phyloP scores from a whole-genome alignment of 30 jellyfish, hydroid and myxozoan species.

The Rhopilema esculentum region DNA sequence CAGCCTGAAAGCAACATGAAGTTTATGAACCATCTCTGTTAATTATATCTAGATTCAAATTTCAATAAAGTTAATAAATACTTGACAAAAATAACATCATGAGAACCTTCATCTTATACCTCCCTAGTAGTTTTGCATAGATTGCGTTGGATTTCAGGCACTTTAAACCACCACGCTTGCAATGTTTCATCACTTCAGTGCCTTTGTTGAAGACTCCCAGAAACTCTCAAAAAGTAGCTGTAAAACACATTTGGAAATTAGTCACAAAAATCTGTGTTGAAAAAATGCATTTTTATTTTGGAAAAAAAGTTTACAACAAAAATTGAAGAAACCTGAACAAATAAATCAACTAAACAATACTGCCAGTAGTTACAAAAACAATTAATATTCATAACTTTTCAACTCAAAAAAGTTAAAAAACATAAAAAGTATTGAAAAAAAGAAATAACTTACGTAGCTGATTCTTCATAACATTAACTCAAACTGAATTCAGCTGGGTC shows the following conservation, averaged over 20 bases:
- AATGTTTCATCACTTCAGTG: constrained; percentile 92
- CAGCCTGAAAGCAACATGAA: constrained; percentile 75
- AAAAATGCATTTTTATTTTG: no score
- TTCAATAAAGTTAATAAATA: background rate
- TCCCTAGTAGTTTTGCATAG: constrained; percentile 89
- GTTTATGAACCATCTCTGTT: background rate
- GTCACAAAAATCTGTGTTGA: no score
- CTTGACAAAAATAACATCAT: no score
- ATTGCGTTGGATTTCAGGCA: constrained; percentile 95
- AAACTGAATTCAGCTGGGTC: constrained; percentile 97
- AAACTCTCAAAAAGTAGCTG: constrained; percentile 91
- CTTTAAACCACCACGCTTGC: constrained; percentile 87
- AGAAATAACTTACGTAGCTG: constrained; percentile 73
- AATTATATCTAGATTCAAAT: background rate
- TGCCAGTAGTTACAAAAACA: no score
- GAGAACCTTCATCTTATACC: constrained; percentile 96
- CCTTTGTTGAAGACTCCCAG: constrained; percentile 92
- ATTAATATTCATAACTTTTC: no score
- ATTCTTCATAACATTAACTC: constrained; percentile 92
- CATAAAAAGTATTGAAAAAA: background rate
- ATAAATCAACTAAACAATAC: no score
- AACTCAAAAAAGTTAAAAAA: background rate
- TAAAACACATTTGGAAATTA: background rate
- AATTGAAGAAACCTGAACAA: no score
- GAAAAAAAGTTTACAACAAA: no score